Conservation (phyloP, 1,140 invertebrate species). For the Heliothis subflexa region DNA sequence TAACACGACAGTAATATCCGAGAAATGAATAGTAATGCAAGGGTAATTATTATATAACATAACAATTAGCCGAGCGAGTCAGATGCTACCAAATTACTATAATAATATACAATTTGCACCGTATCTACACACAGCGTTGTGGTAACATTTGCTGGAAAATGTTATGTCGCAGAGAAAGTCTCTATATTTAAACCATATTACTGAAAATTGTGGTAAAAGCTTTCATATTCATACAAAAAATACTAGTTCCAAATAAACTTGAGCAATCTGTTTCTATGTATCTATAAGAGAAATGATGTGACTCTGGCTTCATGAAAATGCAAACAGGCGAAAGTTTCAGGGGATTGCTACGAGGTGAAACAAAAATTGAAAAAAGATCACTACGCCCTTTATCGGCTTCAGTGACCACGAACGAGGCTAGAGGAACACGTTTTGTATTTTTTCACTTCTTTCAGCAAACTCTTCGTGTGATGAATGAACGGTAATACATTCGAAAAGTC, state of each 20-base stretch:
- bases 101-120: conserved; percentile 34
- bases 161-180: conserved; percentile 5
- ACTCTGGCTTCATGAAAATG: background rate
- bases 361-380: conserved; percentile 13
- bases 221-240: no score
- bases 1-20: background rate
- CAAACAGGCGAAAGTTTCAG: conserved; percentile 20
- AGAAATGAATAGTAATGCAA: background rate
- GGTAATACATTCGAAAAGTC: conserved; percentile 23
- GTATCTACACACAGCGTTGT: conserved; percentile 18
- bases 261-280: no score
- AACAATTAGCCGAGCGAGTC: conserved; percentile 24
- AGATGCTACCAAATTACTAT: background rate
- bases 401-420: background rate
- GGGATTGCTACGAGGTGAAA: conserved; percentile 21
- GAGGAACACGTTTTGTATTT: conserved; percentile 26
- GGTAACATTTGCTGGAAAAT: conserved; percentile 32
- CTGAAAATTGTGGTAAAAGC: background rate
- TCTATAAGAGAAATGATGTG: no score
- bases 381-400: conserved; percentile 14
- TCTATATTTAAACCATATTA: background rate
- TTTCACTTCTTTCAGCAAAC: conserved; percentile 20
- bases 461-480: conserved; percentile 28
- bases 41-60: conserved; percentile 19
- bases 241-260: no score